Base-by-base conservation (phyloP, 2,113 vertebrate species). In the Melospiza georgiana region DNA sequence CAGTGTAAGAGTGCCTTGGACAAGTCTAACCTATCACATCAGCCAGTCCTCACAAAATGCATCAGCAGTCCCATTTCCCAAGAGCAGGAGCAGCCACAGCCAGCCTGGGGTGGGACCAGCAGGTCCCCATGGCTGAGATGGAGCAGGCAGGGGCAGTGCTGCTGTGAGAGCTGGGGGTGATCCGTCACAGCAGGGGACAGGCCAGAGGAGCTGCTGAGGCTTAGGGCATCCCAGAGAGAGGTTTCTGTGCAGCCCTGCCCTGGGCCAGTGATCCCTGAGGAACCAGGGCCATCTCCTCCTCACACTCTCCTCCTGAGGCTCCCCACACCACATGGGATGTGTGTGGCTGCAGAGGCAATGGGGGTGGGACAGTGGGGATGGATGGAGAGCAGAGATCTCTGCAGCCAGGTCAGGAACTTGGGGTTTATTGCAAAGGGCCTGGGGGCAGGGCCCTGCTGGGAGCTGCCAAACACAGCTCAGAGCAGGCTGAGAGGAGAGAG, bases 271-370 rank as follows among this genome's bases (percentile, higher is more conserved):
- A 41, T 31, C 49, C 35, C 61, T 11, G n/a, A 58, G 31, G 43
- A 85, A 19, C 8, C 51, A 72, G 44, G 24, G 17, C 10, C 52
- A 59, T 27, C 67, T 62, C 20, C 69, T 57, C 37, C 16, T 49
- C 57, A 12, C 2, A 8, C 28, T 3, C 25, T 19, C 21, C 48
- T 73, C 52, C 30, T 5, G n/a, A 58, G 44, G 37, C 54, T 65
- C 39, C n/a, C 37, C 39, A 44, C 4, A 2, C 28, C 15, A 12
- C 35, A 2, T 0, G 24, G 39, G 11, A 5, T 1, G 4, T 3
- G 7, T 10, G 18, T 0, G 49, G 24, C 9, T 51, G 8, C 15
- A 5, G 49, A 14, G 25, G 24, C 13, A 8, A 0, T 5, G 8
- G 24, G 49, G 24, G 49, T 2, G 3, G 24, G 24, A 51, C 3